phyloP scores from a whole-genome alignment of 2,797 vertebrate species.

The Ataeniobius toweri region DNA sequence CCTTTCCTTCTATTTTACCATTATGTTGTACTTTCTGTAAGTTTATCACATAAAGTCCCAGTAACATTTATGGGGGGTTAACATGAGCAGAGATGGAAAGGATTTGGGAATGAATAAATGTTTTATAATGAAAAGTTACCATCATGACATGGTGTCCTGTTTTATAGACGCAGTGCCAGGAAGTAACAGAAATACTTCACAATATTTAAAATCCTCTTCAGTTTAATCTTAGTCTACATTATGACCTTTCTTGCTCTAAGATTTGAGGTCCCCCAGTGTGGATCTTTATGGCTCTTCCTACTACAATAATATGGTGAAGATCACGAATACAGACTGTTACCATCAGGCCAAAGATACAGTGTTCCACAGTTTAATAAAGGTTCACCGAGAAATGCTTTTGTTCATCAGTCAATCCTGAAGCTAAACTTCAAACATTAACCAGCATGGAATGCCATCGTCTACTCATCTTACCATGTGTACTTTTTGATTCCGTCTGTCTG shows the following conservation, averaged over 20 bases:
- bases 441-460: too few relatives aligned
- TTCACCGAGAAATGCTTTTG: too few relatives aligned
- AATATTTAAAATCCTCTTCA: neutral
- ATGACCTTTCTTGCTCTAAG: neutral
- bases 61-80: neutral
- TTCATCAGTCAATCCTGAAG: too few relatives aligned
- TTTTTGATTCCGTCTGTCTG: too few relatives aligned
- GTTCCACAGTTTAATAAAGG: too few relatives aligned
- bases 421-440: too few relatives aligned
- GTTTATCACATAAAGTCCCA: neutral
- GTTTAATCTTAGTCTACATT: neutral
- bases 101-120: neutral
- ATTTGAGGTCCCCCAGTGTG: too few relatives aligned
- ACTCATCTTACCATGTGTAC: too few relatives aligned
- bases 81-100: neutral
- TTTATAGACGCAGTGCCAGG: neutral
- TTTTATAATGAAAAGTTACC: neutral
- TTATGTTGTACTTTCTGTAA: neutral
- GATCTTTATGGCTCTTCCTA: too few relatives aligned
- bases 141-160: neutral
- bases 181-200: neutral
- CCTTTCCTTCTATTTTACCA: neutral
- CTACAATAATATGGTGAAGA: too few relatives aligned
- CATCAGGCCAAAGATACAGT: too few relatives aligned
- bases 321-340: too few relatives aligned